phyloP scores from a whole-genome alignment of 1,140 invertebrate genomes.

The Lethrus apterus region DNA sequence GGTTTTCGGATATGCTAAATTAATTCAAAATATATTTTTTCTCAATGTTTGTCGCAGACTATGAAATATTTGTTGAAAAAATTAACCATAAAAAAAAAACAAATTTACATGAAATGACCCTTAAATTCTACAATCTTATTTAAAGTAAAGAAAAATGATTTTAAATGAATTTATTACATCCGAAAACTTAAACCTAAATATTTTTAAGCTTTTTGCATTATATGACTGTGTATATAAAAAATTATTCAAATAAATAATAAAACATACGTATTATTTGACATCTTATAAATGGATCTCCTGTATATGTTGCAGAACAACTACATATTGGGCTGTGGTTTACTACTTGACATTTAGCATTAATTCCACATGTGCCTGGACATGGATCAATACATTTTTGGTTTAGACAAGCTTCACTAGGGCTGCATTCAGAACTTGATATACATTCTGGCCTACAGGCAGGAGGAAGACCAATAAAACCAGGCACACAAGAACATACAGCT shows the following conservation, averaged over 20 bases:
- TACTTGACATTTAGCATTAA: slow-evolving; percentile 60
- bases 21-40: too few species aligned
- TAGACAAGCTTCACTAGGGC: slow-evolving; percentile 54
- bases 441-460: slow-evolving; percentile 60
- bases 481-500: slow-evolving; percentile 60
- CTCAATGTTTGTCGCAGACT: too few species aligned
- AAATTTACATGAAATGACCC: too few species aligned
- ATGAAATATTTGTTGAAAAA: too few species aligned
- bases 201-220: background rate
- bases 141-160: too few species aligned
- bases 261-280: slow-evolving; percentile 48
- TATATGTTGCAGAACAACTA: slow-evolving; percentile 59
- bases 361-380: slow-evolving; percentile 61
- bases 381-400: slow-evolving; percentile 60
- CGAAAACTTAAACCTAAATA: slow-evolving; percentile 22
- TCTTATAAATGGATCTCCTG: slow-evolving; percentile 69
- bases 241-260: too few species aligned
- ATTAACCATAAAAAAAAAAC: too few species aligned
- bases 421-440: slow-evolving; percentile 57
- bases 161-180: slow-evolving; percentile 42
- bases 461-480: slow-evolving; percentile 54
- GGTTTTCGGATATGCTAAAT: too few species aligned
- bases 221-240: too few species aligned
- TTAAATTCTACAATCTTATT: too few species aligned
- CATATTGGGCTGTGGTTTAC: slow-evolving; percentile 64